Evolutionary conservation across 1,140 invertebrate species (phyloP).

Genomic region (Lerema accius): DNA sequence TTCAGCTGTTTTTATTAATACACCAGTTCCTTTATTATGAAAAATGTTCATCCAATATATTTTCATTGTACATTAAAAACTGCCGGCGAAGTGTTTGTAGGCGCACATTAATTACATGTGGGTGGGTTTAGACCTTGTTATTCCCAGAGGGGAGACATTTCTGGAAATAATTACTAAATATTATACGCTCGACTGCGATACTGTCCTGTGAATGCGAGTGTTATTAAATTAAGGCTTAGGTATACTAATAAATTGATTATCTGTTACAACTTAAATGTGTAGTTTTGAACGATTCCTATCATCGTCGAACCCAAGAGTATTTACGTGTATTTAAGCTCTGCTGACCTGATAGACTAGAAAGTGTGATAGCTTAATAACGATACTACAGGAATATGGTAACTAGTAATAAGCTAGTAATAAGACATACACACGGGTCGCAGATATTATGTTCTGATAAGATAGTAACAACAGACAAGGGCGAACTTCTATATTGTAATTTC

Average conservation of each 20-base stretch:
- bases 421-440: too few relatives aligned
- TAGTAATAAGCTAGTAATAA: too few relatives aligned
- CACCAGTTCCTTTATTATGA: not conserved
- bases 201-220: not conserved
- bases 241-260: not conserved
- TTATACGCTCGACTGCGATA: not conserved
- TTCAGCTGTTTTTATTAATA: not conserved
- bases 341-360: too few relatives aligned
- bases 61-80: not conserved
- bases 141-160: slow-evolving; percentile 13
- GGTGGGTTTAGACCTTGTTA: slow-evolving; percentile 20
- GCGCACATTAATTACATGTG: slow-evolving; percentile 15
- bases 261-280: too few relatives aligned
- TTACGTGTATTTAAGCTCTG: too few relatives aligned
- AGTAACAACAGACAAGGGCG: not conserved
- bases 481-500: slow-evolving; percentile 40
- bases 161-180: slow-evolving; percentile 8
- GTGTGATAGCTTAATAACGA: too few relatives aligned
- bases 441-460: slow-evolving; percentile 24
- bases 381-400: too few relatives aligned
- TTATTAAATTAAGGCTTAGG: not conserved
- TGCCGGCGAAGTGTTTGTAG: not conserved
- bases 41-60: too few relatives aligned
- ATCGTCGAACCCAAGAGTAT: too few relatives aligned
- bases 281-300: too few relatives aligned